A percentile compares a stretch with the other conserved stretches of the same genome.
Evolutionary conservation across 2,797 vertebrate species (phyloP).

Genomic region (Parotocinclus haroldoi): DNA sequence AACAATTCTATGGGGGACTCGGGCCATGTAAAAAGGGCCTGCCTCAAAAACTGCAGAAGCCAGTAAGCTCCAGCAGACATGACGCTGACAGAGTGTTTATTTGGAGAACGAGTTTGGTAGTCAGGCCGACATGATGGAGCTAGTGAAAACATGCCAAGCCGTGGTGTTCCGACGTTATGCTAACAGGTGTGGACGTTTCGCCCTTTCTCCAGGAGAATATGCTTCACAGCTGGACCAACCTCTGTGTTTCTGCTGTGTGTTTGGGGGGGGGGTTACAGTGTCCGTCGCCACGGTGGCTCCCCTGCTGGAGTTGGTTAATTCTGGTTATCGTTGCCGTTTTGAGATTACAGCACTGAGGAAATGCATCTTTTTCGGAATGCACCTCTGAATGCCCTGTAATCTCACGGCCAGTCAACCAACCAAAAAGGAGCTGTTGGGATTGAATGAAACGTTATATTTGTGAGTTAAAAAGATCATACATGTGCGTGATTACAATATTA

Average conservation of each 20-base stretch:
- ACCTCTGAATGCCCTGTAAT: too few relatives aligned
- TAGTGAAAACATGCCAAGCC: constrained; percentile 62
- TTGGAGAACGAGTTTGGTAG: constrained; percentile 60
- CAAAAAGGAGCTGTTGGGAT: too few relatives aligned
- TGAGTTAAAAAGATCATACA: too few relatives aligned
- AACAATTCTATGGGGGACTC: too few relatives aligned
- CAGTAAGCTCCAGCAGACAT: constrained; percentile 44
- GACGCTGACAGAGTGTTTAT: constrained; percentile 66
- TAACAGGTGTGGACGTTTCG: constrained; percentile 64
- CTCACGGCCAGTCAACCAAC: too few relatives aligned
- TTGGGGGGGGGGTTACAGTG: constrained; percentile 43
- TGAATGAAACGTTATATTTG: too few relatives aligned
- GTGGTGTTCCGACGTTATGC: constrained; percentile 48
- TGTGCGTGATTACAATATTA: too few relatives aligned
- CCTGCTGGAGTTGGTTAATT: too few relatives aligned
- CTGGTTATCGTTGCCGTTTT: too few relatives aligned
- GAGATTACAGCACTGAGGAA: too few relatives aligned
- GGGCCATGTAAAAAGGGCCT: not conserved
- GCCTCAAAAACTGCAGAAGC: constrained; percentile 1
- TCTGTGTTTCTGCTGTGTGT: constrained; percentile 34
- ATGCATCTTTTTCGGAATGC: too few relatives aligned
- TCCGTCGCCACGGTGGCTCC: constrained; percentile 50
- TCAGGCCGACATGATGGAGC: constrained; percentile 61
- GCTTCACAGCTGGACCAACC: constrained; percentile 53
- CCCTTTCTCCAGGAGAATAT: constrained; percentile 53